Percentiles rank a stretch among this genome's conserved stretches.
Conservation (phyloP, 2,888 invertebrate genomes). For the Agrochola litura region DNA sequence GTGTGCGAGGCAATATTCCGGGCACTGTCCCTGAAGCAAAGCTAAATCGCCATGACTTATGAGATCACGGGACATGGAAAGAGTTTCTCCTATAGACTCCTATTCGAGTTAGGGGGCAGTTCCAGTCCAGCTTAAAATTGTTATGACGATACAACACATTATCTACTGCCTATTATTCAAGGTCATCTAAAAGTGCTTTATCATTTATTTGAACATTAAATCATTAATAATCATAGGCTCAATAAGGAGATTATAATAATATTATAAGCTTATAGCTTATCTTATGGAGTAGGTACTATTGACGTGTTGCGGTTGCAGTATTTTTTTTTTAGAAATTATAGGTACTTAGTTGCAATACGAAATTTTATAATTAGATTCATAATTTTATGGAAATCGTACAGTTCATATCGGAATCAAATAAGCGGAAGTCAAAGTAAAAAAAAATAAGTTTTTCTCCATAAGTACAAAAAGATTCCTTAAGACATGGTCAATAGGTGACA, state of each 20-base stretch:
- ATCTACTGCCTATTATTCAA: neutral
- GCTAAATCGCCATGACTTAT: neutral
- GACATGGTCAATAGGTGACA: too few relatives aligned
- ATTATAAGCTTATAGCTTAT: too few relatives aligned
- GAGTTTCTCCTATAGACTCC: neutral
- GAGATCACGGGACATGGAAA: neutral
- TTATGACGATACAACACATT: neutral
- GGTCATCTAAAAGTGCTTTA: neutral
- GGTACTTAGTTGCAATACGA: too few relatives aligned
- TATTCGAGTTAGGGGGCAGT: neutral
- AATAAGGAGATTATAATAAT: conserved; percentile 3
- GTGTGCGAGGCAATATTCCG: neutral
- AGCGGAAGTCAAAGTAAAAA: too few relatives aligned
- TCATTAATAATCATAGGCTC: conserved; percentile 14
- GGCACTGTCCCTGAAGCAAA: neutral
- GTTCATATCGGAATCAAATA: too few relatives aligned
- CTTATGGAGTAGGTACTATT: too few relatives aligned
- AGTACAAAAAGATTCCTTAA: too few relatives aligned
- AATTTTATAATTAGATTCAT: too few relatives aligned
- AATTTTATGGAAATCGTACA: too few relatives aligned
- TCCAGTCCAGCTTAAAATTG: neutral
- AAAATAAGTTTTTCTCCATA: too few relatives aligned
- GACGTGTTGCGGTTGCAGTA: too few relatives aligned
- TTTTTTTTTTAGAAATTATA: too few relatives aligned
- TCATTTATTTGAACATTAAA: neutral